Evolutionary conservation across 2,113 vertebrate species (phyloP).

Genomic region (Megaceryle maxima): DNA sequence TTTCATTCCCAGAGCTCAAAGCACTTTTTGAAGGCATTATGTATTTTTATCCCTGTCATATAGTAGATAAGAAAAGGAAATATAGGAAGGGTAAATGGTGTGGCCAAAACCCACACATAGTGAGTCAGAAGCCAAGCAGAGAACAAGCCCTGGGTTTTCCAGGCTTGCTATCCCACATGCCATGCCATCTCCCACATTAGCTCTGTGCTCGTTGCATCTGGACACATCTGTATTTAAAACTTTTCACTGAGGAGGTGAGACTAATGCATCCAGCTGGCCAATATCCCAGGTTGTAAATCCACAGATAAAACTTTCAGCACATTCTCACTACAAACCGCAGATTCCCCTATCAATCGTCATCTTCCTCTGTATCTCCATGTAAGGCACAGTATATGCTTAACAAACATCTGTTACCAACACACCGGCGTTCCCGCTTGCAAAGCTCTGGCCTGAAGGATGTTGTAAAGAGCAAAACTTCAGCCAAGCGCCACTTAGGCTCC

Average conservation of each 20-base stretch:
- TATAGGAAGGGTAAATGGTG: not conserved
- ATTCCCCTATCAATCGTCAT: not conserved
- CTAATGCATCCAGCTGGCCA: not conserved
- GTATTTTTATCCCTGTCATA: not conserved
- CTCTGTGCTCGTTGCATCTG: not conserved
- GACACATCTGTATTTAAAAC: not conserved
- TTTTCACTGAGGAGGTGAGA: not conserved
- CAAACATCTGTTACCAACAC: conserved; percentile 19
- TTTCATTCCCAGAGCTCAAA: not conserved
- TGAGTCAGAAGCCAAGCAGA: not conserved
- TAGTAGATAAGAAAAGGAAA: not conserved
- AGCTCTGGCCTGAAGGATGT: not conserved
- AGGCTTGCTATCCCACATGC: not conserved
- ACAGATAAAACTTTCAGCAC: not conserved
- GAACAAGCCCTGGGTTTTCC: not conserved
- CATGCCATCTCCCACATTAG: not conserved
- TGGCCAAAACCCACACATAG: not conserved
- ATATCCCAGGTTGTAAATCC: not conserved
- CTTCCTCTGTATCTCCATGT: not conserved
- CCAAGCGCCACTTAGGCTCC: not conserved
- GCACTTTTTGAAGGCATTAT: not conserved
- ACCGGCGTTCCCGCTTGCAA: not conserved
- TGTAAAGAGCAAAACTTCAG: not conserved
- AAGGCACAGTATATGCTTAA: not conserved
- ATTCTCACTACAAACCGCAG: not conserved